Evolutionary conservation across 2,888 invertebrate genomes (phyloP).

Genomic region (Brachypalpus laphriformis): DNA sequence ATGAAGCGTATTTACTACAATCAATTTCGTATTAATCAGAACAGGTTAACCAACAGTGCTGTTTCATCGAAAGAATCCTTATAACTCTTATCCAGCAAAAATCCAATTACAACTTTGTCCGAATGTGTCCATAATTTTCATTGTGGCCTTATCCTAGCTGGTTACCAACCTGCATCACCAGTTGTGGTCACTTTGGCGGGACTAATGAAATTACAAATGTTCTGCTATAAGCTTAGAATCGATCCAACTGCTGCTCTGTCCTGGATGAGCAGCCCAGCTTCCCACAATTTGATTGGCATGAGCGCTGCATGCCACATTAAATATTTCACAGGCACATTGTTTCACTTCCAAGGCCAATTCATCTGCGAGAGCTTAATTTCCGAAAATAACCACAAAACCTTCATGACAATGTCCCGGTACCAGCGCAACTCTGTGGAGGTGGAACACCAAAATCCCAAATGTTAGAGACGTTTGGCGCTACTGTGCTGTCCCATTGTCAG

Average conservation of each 20-base stretch:
- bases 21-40: background rate
- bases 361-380: conserved; percentile 70
- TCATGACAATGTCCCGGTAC: conserved; percentile 17
- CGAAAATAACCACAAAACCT: conserved; percentile 57
- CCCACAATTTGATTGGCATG: conserved; percentile 43
- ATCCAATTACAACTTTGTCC: conserved; percentile 50
- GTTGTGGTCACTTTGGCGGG: conserved; percentile 32
- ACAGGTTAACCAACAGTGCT: background rate
- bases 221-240: conserved; percentile 18
- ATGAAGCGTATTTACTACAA: background rate
- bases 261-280: background rate
- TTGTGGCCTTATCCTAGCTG: background rate
- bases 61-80: background rate
- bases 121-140: conserved; percentile 14
- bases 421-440: background rate
- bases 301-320: conserved; percentile 40
- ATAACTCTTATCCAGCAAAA: background rate
- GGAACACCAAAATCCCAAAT: background rate
- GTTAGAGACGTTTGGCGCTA: background rate
- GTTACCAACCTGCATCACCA: background rate
- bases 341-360: conserved; percentile 39
- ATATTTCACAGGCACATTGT: conserved; percentile 39
- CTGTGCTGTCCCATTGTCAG: conserved; percentile 17
- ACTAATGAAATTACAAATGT: conserved; percentile 60
- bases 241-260: background rate